Percentiles rank a stretch among this genome's conserved stretches.
phyloP scores from a whole-genome alignment of 2,888 invertebrate genomes.

The Dryomyza anilis region DNA sequence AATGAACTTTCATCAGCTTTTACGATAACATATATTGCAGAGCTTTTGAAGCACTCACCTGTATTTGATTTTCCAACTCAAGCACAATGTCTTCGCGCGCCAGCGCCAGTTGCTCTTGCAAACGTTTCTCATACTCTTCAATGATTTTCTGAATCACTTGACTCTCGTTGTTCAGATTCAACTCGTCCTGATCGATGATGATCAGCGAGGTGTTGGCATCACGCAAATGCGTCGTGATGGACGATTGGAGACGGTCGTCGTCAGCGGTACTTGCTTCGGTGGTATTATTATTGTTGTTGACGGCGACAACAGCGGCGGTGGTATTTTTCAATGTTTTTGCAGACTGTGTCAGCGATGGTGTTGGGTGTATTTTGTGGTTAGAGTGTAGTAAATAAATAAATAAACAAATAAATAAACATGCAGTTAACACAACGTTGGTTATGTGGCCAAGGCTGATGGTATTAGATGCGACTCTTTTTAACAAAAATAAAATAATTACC shows the following conservation, averaged over 20 bases:
- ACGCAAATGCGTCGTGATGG: slow-evolving; percentile 18
- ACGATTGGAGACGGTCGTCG: slow-evolving; percentile 21
- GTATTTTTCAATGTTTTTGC: slow-evolving; percentile 12
- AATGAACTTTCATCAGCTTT: no score
- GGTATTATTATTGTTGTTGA: background rate
- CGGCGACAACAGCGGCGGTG: slow-evolving; percentile 25
- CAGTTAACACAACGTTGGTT: slow-evolving; percentile 45
- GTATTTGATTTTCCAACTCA: slow-evolving; percentile 74
- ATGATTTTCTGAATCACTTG: slow-evolving; percentile 59
- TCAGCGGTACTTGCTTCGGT: slow-evolving; percentile 28
- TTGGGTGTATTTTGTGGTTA: no score
- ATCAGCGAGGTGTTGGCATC: slow-evolving; percentile 49
- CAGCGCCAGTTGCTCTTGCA: slow-evolving; percentile 68
- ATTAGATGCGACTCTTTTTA: background rate
- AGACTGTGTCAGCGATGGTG: slow-evolving; percentile 15
- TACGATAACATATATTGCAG: no score
- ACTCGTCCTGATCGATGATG: slow-evolving; percentile 58
- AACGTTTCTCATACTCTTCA: slow-evolving; percentile 63
- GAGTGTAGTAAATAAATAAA: no score
- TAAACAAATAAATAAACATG: slow-evolving; percentile 55
- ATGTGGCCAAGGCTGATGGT: no score
- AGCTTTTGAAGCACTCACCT: slow-evolving; percentile 65
- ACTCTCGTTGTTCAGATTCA: slow-evolving; percentile 55
- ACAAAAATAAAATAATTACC: slow-evolving; percentile 22
- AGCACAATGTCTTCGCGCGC: slow-evolving; percentile 72